Evolutionary conservation across 2,888 invertebrate species (phyloP).

Genomic region (Pycnomerus fuliginosus): DNA sequence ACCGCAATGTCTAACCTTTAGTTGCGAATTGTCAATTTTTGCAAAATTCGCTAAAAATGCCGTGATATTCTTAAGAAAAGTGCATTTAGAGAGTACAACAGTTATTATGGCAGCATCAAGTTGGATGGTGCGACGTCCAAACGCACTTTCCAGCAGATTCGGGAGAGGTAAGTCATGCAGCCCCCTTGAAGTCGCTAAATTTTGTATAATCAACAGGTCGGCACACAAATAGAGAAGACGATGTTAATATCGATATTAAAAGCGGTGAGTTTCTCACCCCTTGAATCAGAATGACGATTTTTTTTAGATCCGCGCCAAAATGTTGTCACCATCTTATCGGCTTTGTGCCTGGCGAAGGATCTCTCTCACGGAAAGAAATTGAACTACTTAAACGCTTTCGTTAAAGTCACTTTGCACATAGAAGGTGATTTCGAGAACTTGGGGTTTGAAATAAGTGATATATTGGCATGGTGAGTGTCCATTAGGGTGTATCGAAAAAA

Average conservation of each 20-base stretch:
- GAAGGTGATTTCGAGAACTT: conserved; percentile 61
- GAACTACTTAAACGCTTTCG: conserved; percentile 85
- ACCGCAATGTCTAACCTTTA: conserved; percentile 10
- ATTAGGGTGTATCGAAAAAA: conserved; percentile 37
- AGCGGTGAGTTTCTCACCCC: conserved; percentile 50
- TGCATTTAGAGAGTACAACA: too few relatives aligned
- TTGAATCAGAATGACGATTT: conserved; percentile 9
- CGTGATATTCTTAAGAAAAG: too few relatives aligned
- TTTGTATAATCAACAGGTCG: conserved; percentile 10
- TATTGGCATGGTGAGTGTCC: conserved; percentile 71
- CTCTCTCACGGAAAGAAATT: conserved; percentile 77
- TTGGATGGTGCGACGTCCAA: conserved; percentile 56
- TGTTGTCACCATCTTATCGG: conserved; percentile 64
- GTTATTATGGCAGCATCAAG: conserved; percentile 59
- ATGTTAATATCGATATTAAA: conserved; percentile 56
- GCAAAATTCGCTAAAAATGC: too few relatives aligned
- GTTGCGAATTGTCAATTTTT: too few relatives aligned
- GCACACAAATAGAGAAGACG: conserved; percentile 32
- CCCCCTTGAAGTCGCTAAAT: neutral
- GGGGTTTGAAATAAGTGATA: conserved; percentile 76
- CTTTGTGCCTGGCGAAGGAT: conserved; percentile 60
- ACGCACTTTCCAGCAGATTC: conserved; percentile 54
- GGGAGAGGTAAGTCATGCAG: conserved; percentile 46
- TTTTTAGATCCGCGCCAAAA: conserved; percentile 59
- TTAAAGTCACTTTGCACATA: conserved; percentile 71